phyloP scores from a whole-genome alignment of 2,888 invertebrate species.

The Pyrgus malvae region DNA sequence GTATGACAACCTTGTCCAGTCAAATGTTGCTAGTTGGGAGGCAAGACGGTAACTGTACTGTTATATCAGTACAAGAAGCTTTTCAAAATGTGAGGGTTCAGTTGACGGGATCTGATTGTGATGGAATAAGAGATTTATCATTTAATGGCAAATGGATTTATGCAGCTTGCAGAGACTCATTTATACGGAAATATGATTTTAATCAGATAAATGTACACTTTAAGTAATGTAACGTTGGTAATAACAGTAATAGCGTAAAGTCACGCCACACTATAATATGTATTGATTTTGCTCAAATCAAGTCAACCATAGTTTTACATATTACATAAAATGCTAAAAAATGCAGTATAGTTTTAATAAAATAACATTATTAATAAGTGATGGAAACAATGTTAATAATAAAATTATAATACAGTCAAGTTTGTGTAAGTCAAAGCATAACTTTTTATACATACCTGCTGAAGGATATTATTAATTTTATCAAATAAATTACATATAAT shows the following conservation, averaged over 20 bases:
- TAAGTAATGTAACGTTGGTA: conserved; percentile 49
- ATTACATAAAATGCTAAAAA: too few species aligned
- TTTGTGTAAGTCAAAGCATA: too few species aligned
- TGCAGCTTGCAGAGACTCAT: conserved; percentile 84
- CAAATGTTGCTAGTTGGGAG: conserved; percentile 80
- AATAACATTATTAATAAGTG: too few species aligned
- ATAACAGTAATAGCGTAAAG: background rate
- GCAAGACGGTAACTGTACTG: conserved; percentile 84
- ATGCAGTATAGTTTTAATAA: too few species aligned
- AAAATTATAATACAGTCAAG: too few species aligned
- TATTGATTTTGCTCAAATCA: too few species aligned
- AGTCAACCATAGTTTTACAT: too few species aligned
- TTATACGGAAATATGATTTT: conserved; percentile 83
- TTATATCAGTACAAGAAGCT: conserved; percentile 65
- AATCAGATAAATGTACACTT: conserved; percentile 74
- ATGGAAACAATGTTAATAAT: too few species aligned
- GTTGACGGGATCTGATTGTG: conserved; percentile 87
- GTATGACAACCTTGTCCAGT: conserved; percentile 68
- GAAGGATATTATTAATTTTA: too few species aligned
- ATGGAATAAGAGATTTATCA: conserved; percentile 84
- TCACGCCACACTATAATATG: background rate
- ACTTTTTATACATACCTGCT: too few species aligned
- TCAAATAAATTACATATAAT: too few species aligned
- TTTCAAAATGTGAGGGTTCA: conserved; percentile 64
- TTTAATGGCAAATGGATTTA: conserved; percentile 83